Percentiles rank a stretch among this genome's conserved stretches.
Conservation (phyloP, 2,797 vertebrate genomes). For the Amblyraja radiata region DNA sequence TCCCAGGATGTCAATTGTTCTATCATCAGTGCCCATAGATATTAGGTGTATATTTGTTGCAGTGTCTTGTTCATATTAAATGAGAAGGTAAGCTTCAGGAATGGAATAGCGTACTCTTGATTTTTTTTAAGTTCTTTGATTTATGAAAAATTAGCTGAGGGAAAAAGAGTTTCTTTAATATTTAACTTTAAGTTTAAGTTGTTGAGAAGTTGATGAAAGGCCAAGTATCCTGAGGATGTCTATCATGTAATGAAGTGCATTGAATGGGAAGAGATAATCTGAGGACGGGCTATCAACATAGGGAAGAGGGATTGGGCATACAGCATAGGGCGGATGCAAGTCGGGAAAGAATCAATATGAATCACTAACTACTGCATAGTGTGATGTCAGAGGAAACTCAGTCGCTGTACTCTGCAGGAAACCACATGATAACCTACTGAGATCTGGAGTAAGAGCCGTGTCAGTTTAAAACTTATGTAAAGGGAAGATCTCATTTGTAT, state of each 20-base stretch:
- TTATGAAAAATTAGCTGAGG: neutral
- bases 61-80: no score
- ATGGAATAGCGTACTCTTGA: no score
- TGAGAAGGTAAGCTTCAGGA: no score
- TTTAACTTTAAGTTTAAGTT: neutral
- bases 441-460: neutral
- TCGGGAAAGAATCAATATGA: neutral
- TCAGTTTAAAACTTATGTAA: neutral
- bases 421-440: neutral
- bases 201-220: no score
- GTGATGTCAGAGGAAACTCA: neutral
- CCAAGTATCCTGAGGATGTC: neutral
- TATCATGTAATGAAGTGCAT: neutral
- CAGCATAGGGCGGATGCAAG: no score
- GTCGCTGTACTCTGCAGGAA: neutral
- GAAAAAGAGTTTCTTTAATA: neutral
- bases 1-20: no score
- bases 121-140: no score
- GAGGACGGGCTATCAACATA: no score
- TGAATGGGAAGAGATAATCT: neutral
- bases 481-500: neutral
- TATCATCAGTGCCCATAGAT: no score
- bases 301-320: no score
- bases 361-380: neutral
- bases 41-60: no score